phyloP scores from a whole-genome alignment of 2,888 invertebrate species.

The Liodrosophila aerea region DNA sequence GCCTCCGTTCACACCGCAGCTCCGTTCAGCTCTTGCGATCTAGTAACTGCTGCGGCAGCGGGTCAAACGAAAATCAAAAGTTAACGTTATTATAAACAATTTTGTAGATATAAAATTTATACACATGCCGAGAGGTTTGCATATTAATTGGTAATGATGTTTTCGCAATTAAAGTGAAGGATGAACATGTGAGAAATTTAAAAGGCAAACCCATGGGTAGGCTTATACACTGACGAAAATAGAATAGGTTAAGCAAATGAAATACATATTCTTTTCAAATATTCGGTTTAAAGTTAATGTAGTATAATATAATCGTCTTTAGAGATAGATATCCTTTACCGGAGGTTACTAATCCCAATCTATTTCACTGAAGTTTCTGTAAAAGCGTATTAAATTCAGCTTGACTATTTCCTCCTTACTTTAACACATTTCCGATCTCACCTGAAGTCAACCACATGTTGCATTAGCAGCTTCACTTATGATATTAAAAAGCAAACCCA shows the following conservation, averaged over 20 bases:
- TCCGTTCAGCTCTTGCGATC: background rate
- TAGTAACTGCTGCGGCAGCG: slow-evolving; percentile 1
- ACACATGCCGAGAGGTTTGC: background rate
- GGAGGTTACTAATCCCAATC: too few relatives aligned
- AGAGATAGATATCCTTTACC: too few relatives aligned
- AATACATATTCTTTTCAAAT: too few relatives aligned
- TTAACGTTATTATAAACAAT: slow-evolving; percentile 20
- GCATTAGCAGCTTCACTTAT: slow-evolving; percentile 50
- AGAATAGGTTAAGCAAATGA: too few relatives aligned
- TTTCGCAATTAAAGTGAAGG: slow-evolving; percentile 3
- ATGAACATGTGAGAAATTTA: background rate
- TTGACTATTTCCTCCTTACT: slow-evolving; percentile 26
- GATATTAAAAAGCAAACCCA: slow-evolving; percentile 57
- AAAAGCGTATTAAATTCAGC: slow-evolving; percentile 2
- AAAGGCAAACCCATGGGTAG: too few relatives aligned
- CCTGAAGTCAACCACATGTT: slow-evolving; percentile 49
- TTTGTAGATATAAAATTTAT: slow-evolving; percentile 2
- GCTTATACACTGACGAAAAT: too few relatives aligned
- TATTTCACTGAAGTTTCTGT: background rate
- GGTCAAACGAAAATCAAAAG: slow-evolving; percentile 24
- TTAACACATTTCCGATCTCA: slow-evolving; percentile 24
- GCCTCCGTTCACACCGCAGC: background rate
- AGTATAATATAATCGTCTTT: too few relatives aligned
- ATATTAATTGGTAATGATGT: slow-evolving; percentile 1
- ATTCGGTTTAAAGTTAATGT: too few relatives aligned